phyloP scores from a whole-genome alignment of 2,113 vertebrate species.

The Holacanthus passer region DNA sequence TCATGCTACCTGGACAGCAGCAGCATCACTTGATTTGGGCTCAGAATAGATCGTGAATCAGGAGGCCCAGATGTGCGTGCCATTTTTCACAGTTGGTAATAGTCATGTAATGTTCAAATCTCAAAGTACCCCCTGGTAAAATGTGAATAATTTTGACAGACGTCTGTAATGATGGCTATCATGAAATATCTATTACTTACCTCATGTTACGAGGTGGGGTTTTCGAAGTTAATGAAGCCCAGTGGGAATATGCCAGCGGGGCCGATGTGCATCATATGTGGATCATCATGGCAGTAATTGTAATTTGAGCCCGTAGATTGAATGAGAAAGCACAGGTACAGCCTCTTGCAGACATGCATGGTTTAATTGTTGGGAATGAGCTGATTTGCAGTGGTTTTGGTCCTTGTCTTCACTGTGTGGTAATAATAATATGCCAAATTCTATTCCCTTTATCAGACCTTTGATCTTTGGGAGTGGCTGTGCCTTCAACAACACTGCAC shows the following conservation, averaged over 20 bases:
- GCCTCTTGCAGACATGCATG: neutral
- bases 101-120: conserved; percentile 39
- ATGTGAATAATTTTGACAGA: conserved; percentile 57
- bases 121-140: conserved; percentile 20
- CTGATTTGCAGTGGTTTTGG: neutral
- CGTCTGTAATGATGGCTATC: conserved; percentile 48
- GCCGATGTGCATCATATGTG: conserved; percentile 26
- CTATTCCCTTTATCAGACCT: conserved; percentile 22
- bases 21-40: conserved; percentile 9
- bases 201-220: conserved; percentile 12
- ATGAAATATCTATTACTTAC: conserved; percentile 60
- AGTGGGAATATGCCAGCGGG: conserved; percentile 37
- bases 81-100: conserved; percentile 18
- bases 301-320: conserved; percentile 2
- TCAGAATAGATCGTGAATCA: conserved; percentile 8
- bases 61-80: conserved; percentile 1
- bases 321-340: conserved; percentile 6
- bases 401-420: neutral
- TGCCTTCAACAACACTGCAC: conserved; percentile 2
- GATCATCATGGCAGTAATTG: conserved; percentile 19
- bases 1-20: conserved; percentile 32
- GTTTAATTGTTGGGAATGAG: neutral
- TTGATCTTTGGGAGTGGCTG: neutral
- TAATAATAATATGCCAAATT: conserved; percentile 1
- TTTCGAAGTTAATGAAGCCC: conserved; percentile 63